Evolutionary conservation across 2,888 invertebrate species (phyloP).

Genomic region (Neoscelio sp.): DNA sequence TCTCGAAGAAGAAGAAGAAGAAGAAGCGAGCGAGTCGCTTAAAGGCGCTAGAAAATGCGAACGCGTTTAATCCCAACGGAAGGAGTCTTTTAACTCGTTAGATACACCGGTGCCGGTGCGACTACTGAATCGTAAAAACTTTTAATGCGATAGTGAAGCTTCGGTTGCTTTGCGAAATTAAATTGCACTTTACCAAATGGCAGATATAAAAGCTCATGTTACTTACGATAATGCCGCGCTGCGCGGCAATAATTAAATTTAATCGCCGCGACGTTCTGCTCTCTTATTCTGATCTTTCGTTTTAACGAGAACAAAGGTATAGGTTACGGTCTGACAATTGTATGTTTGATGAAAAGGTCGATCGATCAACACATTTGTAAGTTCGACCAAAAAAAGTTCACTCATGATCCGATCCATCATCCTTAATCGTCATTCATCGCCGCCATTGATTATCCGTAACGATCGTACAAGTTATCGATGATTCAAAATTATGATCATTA

Average conservation of each 20-base stretch:
- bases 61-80: conserved; percentile 54
- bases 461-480: no score
- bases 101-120: conserved; percentile 49
- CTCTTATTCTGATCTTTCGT: conserved; percentile 1
- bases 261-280: conserved; percentile 7
- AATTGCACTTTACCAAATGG: conserved; percentile 63
- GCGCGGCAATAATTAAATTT: conserved; percentile 46
- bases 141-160: conserved; percentile 71
- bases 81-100: conserved; percentile 60
- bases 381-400: no score
- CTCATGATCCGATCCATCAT: no score
- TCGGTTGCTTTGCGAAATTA: conserved; percentile 64
- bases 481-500: no score
- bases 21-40: no score
- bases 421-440: no score
- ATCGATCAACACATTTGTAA: no score
- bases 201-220: conserved; percentile 57
- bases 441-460: no score
- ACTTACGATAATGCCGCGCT: conserved; percentile 51
- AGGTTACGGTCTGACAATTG: not conserved
- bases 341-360: not conserved
- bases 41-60: conserved; percentile 31
- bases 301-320: no score
- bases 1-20: not conserved
- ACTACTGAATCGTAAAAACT: conserved; percentile 70